These are phyloP conservation scores for Calosoma granatense DNA, from an alignment of 1,140 invertebrate species.

Conservation along the genomic window DNA sequence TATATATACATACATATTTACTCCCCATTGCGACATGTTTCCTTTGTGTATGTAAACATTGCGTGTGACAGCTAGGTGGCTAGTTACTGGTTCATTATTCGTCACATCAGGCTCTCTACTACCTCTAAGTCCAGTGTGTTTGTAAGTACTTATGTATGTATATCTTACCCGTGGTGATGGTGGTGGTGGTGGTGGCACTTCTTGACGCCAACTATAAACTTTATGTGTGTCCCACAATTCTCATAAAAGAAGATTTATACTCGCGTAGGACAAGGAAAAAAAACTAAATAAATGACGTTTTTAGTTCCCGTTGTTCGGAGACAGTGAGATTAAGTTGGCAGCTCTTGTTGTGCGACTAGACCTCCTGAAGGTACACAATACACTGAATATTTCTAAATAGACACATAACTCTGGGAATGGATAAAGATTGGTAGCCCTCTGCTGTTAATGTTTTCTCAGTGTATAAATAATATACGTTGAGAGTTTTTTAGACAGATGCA, in stretches of 20 bases:
- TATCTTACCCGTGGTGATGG: no score
- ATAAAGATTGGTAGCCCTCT: no score
- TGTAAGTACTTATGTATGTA: no score
- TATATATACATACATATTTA: no score
- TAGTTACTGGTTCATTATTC: no score
- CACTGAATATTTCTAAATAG: slow-evolving; percentile 5
- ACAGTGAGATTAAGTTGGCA: slow-evolving; percentile 4
- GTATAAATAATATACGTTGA: not conserved
- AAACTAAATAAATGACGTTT: slow-evolving; percentile 5
- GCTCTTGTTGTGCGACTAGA: not conserved
- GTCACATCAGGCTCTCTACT: no score
- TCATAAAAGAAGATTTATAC: slow-evolving; percentile 9
- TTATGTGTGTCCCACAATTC: slow-evolving; percentile 7
- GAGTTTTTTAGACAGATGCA: not conserved
- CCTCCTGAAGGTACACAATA: not conserved
- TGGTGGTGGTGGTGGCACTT: not conserved
- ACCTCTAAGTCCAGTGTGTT: no score
- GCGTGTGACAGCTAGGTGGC: no score
- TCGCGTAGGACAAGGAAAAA: slow-evolving; percentile 1
- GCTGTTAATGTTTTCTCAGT: not conserved
- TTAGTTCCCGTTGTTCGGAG: slow-evolving; percentile 6
- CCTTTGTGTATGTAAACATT: no score
- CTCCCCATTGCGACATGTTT: no score
- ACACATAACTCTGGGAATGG: slow-evolving; percentile 8
- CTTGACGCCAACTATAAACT: slow-evolving; percentile 7